These are phyloP conservation scores for Smutsia gigantea DNA, from an alignment of 2,797 vertebrate species.

Conservation along the genomic window DNA sequence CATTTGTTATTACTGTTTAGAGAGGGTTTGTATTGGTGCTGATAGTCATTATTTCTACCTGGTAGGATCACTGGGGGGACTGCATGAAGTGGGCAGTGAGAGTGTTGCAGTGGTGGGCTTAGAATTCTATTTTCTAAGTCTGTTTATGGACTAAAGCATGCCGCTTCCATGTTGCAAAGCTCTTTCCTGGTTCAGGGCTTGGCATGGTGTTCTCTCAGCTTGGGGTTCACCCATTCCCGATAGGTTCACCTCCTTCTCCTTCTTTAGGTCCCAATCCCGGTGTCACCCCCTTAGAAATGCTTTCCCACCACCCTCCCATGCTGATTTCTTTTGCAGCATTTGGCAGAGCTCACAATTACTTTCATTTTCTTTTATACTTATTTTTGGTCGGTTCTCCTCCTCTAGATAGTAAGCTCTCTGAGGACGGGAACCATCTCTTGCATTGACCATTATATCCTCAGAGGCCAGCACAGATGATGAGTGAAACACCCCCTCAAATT, in stretches of 20 bases:
- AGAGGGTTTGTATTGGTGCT: neutral
- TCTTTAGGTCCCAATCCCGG: neutral
- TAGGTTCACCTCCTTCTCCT: neutral
- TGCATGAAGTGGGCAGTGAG: neutral
- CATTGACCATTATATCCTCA: neutral
- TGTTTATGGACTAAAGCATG: neutral
- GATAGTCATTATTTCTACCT: rapidly evolving
- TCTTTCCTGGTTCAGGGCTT: neutral
- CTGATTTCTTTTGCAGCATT: neutral
- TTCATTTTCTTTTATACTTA: neutral
- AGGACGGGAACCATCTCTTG: neutral
- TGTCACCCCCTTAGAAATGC: neutral
- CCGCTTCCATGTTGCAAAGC: neutral
- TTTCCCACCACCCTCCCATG: neutral
- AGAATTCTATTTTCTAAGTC: neutral
- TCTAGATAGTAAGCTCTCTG: neutral
- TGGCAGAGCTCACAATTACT: neutral
- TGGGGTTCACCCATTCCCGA: neutral
- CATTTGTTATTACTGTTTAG: neutral
- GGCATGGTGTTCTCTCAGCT: neutral
- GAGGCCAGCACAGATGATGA: neutral
- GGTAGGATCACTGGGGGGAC: neutral
- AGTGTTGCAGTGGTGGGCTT: neutral
- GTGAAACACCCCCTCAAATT: neutral
- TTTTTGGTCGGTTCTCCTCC: neutral